Evolutionary conservation across 1,140 invertebrate species (phyloP), one percentile per base, ranked within the genome.

Genomic region (Cyclina sinensis): DNA sequence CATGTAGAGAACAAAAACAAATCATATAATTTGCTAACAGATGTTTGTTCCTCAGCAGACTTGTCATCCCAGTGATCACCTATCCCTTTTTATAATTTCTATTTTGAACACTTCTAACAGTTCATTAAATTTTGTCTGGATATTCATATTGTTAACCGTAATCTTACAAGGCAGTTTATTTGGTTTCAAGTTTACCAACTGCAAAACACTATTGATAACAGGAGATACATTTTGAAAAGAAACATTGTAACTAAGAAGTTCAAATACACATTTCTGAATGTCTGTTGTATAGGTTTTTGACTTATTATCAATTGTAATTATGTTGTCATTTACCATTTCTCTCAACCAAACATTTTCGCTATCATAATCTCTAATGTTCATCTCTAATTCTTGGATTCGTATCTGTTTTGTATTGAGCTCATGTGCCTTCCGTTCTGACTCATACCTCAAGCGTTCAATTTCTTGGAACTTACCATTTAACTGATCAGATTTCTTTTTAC

Each of bases 291-390:
- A 68, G 3, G 62, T 68, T 4, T 68, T 68, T 68, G 62, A 68
- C 62, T 68, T 12, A 11, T 68, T 18, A 30, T 68, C n/a, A 30
- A 68, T 3, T 68, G 18, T 68, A 12, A 68, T 68, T 68, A 27
- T 37, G 35, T 30, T 68, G 62, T n/a, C 27, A 68, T 68, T 68
- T 68, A 68, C 62, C n/a, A 68, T 68, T 68, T 68, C 62, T 68
- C 62, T 68, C 35, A 35, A 18, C 18, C n/a, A 68, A 68, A 68
- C 62, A 68, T 30, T 68, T 68, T 68, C 43, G 14, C 14, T 43
- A 43, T 43, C 14, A 43, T 14, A 43, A 14, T 43, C 43, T 43
- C 14, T 43, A 43, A n/a, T n/a, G n/a, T n/a, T n/a, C n/a, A n/a
- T 43, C 43, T 43, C 43, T 43, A 43, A 43, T 43, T 43, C 14